These are phyloP conservation scores for Alloplasta piceator DNA, from an alignment of 2,888 invertebrate genomes.

Conservation along the genomic window DNA sequence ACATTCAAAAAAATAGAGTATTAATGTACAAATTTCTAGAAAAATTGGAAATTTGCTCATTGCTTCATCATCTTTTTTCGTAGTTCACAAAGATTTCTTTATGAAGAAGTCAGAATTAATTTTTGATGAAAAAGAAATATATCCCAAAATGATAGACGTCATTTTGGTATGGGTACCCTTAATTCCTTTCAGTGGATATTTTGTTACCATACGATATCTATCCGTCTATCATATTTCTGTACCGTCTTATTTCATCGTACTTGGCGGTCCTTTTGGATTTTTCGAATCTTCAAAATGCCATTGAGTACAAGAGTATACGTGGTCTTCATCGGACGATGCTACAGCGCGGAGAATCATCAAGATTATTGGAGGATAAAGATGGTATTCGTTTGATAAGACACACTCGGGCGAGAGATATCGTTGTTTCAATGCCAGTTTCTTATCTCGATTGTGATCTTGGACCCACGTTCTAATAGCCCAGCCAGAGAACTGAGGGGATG, in stretches of 20 bases:
- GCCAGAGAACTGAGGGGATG: constrained; percentile 35
- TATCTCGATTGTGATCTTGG: constrained; percentile 80
- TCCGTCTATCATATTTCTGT: constrained; percentile 3
- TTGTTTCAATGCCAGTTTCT: constrained; percentile 70
- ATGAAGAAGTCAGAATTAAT: no score
- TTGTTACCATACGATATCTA: no score
- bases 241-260: constrained; percentile 5
- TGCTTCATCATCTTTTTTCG: no score
- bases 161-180: no score
- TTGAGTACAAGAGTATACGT: no score
- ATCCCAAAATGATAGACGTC: no score
- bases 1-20: no score
- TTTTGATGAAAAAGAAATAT: no score
- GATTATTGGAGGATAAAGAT: constrained; percentile 78
- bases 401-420: constrained; percentile 72
- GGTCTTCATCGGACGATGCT: constrained; percentile 8
- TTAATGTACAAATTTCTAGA: no score
- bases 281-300: constrained; percentile 22
- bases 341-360: constrained; percentile 67
- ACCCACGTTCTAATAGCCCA: constrained; percentile 63
- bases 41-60: no score
- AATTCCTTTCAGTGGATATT: no score
- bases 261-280: background rate
- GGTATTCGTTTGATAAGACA: constrained; percentile 73
- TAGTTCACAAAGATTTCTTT: no score